A percentile compares a stretch with the other conserved stretches of the same genome.
Conservation (phyloP, 1,140 invertebrate genomes). For the Camponotus floridanus region DNA sequence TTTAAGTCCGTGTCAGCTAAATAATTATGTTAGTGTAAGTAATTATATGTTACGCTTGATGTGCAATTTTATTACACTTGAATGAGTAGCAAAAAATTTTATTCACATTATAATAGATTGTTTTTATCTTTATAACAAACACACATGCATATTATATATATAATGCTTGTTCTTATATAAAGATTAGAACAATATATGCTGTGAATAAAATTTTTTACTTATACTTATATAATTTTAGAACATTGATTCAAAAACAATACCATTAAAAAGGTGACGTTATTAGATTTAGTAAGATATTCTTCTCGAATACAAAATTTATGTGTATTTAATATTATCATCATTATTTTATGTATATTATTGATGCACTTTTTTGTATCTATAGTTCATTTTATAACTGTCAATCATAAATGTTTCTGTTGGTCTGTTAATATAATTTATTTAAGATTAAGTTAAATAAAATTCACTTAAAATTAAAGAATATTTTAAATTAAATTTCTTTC, state of each 20-base stretch:
- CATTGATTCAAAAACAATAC: not conserved
- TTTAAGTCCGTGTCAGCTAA: not conserved
- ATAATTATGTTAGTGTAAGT: not conserved
- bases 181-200: no score
- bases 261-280: not conserved
- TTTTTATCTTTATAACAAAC: not conserved
- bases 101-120: not conserved
- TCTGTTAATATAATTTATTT: not conserved
- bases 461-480: no score
- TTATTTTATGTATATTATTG: not conserved
- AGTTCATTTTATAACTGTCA: not conserved
- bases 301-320: not conserved
- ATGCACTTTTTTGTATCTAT: not conserved
- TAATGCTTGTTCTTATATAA: no score
- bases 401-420: not conserved
- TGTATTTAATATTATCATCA: not conserved
- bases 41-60: not conserved
- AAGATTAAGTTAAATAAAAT: no score
- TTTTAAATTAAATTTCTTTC: no score
- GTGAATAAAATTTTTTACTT: no score
- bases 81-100: not conserved
- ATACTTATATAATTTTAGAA: no score
- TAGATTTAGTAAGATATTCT: not conserved
- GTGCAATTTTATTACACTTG: not conserved
- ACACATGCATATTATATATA: no score